Evolutionary conservation across 2,113 vertebrate genomes (phyloP).

Genomic region (Microtus richardsoni): DNA sequence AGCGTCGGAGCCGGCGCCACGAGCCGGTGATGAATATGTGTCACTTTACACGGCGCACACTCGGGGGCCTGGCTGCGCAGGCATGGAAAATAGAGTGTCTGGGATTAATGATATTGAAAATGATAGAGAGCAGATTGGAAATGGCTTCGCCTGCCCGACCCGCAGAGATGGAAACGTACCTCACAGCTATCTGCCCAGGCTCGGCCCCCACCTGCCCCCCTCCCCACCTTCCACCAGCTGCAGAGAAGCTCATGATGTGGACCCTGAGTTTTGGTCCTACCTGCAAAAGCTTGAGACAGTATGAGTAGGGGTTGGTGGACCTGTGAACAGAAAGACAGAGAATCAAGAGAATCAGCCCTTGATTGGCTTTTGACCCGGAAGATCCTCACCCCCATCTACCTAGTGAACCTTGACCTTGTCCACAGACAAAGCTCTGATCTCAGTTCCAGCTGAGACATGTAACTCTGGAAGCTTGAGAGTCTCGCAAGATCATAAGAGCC

Average conservation of each 20-base stretch:
- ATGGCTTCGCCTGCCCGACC: slow-evolving; percentile 96
- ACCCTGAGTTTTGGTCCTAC: slow-evolving; percentile 19
- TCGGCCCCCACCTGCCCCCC: slow-evolving; percentile 75
- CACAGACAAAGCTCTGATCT: slow-evolving; percentile 28
- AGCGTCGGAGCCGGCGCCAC: slow-evolving; percentile 87
- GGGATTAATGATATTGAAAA: slow-evolving; percentile 99
- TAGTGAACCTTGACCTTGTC: slow-evolving; percentile 67
- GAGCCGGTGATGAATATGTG: slow-evolving; percentile 93
- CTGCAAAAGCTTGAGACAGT: slow-evolving; percentile 23
- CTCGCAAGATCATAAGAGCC: not conserved
- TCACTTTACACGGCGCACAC: slow-evolving; percentile 93
- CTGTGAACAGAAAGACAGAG: slow-evolving; percentile 15
- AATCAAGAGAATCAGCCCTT: not conserved
- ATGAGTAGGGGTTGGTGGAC: not conserved
- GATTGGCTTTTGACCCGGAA: slow-evolving; percentile 41
- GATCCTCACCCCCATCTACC: slow-evolving; percentile 6
- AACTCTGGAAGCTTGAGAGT: slow-evolving; percentile 19
- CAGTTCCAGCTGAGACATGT: not conserved
- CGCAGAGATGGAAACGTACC: slow-evolving; percentile 94
- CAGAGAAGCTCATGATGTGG: slow-evolving; percentile 53
- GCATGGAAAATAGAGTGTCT: slow-evolving; percentile 96
- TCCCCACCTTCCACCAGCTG: slow-evolving; percentile 36
- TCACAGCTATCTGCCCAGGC: slow-evolving; percentile 88
- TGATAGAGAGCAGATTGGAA: slow-evolving; percentile 99
- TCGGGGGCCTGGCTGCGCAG: slow-evolving; percentile 94